Evolutionary conservation across 2,888 invertebrate genomes (phyloP).

Genomic region (Caenorhabditis becei): DNA sequence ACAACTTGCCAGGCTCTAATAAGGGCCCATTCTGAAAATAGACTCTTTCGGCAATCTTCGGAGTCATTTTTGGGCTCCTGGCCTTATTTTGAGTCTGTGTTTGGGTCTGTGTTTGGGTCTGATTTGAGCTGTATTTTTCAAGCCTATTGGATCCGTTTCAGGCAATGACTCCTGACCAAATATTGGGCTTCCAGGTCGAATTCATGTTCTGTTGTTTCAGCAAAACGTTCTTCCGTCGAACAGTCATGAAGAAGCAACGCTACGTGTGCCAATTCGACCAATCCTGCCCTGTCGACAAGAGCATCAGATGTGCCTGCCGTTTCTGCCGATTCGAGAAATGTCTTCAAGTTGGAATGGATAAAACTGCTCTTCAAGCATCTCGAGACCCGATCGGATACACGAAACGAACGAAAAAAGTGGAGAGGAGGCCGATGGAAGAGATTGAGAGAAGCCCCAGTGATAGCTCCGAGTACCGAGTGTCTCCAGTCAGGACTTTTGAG

Average conservation of each 20-base stretch:
- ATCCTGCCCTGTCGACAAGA: conserved; percentile 75
- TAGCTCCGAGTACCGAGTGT: conserved; percentile 22
- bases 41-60: too few relatives aligned
- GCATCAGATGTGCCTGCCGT: conserved; percentile 80
- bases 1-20: too few relatives aligned
- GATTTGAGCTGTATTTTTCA: too few relatives aligned
- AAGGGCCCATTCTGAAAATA: too few relatives aligned
- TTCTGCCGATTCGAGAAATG: conserved; percentile 79
- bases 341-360: conserved; percentile 73
- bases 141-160: too few relatives aligned
- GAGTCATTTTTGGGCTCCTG: too few relatives aligned
- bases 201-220: conserved; percentile 62
- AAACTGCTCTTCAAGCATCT: conserved; percentile 78
- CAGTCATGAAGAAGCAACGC: conserved; percentile 81
- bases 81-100: too few relatives aligned
- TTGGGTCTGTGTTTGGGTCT: too few relatives aligned
- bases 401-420: conserved; percentile 75
- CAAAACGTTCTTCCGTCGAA: conserved; percentile 80
- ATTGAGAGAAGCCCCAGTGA: background rate
- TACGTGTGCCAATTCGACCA: conserved; percentile 78
- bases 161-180: background rate
- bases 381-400: conserved; percentile 81
- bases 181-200: background rate
- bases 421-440: conserved; percentile 17
- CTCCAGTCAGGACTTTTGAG: conserved; percentile 14